A percentile compares a stretch with the other conserved stretches of the same genome.
Evolutionary conservation across 2,797 vertebrate genomes (phyloP).

Genomic region (Spheniscus humboldti): DNA sequence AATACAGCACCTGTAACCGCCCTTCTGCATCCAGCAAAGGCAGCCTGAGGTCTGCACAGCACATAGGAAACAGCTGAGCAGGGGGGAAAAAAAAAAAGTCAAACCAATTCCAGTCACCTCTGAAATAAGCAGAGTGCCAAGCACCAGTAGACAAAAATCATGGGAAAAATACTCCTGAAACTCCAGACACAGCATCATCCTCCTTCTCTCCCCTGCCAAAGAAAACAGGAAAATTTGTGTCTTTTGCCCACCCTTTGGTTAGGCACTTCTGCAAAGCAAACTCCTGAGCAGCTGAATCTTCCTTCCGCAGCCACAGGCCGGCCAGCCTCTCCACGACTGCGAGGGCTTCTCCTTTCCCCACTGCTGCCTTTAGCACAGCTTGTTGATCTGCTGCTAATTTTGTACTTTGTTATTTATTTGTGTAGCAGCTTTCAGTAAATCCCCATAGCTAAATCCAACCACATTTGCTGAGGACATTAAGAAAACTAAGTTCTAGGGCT

Average conservation of each 20-base stretch:
- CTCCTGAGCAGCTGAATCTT: neutral
- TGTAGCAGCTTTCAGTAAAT: slow-evolving; percentile 46
- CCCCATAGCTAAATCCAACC: neutral
- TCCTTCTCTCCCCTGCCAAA: neutral
- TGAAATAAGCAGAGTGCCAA: neutral
- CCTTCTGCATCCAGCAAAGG: neutral
- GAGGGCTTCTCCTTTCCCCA: neutral
- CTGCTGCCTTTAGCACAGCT: neutral
- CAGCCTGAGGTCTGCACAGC: neutral
- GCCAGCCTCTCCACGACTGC: neutral
- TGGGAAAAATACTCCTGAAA: neutral
- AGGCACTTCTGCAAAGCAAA: neutral
- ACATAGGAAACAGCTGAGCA: neutral
- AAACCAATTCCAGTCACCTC: neutral
- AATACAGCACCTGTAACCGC: neutral
- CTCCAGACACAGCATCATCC: neutral
- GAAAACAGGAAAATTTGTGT: neutral
- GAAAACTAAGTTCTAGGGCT: neutral
- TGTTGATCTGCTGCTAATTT: slow-evolving; percentile 51
- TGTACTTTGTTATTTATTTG: slow-evolving; percentile 13
- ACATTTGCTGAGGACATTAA: neutral
- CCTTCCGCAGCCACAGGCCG: neutral
- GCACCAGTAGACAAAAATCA: neutral
- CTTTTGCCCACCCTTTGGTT: neutral
- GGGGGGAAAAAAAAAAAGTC: neutral